Percentiles rank a stretch among this genome's conserved stretches.
These are phyloP conservation scores for Zaprionus obscuricornis DNA, from an alignment of 2,888 invertebrate genomes.

Conservation along the genomic window DNA sequence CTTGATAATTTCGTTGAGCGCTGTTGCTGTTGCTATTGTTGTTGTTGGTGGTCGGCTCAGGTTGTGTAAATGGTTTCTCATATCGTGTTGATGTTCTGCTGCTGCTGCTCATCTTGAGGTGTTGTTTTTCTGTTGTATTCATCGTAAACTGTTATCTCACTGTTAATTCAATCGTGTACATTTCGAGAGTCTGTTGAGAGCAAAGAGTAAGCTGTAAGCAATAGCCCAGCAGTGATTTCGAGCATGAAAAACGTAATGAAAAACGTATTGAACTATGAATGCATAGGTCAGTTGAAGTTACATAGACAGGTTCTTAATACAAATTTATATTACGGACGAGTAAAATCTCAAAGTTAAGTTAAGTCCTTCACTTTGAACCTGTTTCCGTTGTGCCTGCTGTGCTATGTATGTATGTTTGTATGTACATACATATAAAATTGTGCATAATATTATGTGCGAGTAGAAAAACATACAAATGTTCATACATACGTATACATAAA, in stretches of 20 bases:
- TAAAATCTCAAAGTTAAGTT: too few species aligned
- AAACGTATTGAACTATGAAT: not conserved
- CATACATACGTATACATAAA: too few species aligned
- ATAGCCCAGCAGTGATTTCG: slow-evolving; percentile 21
- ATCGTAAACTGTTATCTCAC: slow-evolving; percentile 23
- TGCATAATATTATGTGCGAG: too few species aligned
- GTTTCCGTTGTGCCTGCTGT: too few species aligned
- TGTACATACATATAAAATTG: not conserved
- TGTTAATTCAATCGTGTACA: slow-evolving; percentile 24
- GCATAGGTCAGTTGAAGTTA: too few species aligned
- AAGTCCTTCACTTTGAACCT: too few species aligned
- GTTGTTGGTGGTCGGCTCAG: too few species aligned
- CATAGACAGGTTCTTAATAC: too few species aligned
- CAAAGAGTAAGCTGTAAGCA: not conserved
- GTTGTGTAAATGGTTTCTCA: slow-evolving; percentile 17
- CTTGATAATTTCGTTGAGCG: slow-evolving; percentile 20
- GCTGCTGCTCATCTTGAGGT: too few species aligned
- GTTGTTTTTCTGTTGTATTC: slow-evolving; percentile 20
- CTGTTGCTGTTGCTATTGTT: slow-evolving; percentile 23
- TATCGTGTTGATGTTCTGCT: slow-evolving; percentile 13
- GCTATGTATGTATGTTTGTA: too few species aligned
- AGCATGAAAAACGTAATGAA: slow-evolving; percentile 9
- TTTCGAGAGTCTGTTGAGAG: slow-evolving; percentile 29
- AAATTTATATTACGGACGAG: too few species aligned
- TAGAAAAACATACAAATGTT: too few species aligned